A percentile compares a stretch with the other conserved stretches of the same genome.
Evolutionary conservation across 2,113 vertebrate species (phyloP).

Genomic region (Copsychus sechellarum): DNA sequence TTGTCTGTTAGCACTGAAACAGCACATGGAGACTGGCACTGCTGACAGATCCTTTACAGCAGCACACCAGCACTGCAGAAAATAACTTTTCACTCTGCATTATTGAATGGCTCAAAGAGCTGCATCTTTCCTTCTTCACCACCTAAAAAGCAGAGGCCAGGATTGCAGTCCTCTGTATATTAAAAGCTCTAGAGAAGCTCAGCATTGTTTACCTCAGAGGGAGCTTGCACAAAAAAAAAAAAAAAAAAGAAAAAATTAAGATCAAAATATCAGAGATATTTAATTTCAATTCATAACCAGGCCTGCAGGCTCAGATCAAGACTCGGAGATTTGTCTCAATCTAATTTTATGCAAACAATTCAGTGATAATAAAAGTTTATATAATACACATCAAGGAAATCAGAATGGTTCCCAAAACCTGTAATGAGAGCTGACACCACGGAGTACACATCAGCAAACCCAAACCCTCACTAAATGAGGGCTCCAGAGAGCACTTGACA

Average conservation of each 20-base stretch:
- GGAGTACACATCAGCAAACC: neutral
- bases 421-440: neutral
- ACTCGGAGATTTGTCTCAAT: neutral
- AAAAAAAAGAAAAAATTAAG: neutral
- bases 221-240: neutral
- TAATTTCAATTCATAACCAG: neutral
- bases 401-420: neutral
- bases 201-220: neutral
- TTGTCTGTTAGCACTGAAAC: neutral
- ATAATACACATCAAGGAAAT: neutral
- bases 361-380: neutral
- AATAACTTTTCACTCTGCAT: neutral
- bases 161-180: neutral
- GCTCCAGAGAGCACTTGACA: neutral
- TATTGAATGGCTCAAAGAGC: neutral
- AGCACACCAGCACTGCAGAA: neutral
- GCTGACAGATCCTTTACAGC: neutral
- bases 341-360: constrained; percentile 22
- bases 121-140: neutral
- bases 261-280: neutral
- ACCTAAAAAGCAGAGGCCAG: neutral
- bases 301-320: neutral
- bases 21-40: neutral
- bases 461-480: neutral
- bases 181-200: neutral